Evolutionary conservation across 1,140 invertebrate species (phyloP), one percentile per base, ranked within the genome.

Genomic region (Drosophila elegans): DNA sequence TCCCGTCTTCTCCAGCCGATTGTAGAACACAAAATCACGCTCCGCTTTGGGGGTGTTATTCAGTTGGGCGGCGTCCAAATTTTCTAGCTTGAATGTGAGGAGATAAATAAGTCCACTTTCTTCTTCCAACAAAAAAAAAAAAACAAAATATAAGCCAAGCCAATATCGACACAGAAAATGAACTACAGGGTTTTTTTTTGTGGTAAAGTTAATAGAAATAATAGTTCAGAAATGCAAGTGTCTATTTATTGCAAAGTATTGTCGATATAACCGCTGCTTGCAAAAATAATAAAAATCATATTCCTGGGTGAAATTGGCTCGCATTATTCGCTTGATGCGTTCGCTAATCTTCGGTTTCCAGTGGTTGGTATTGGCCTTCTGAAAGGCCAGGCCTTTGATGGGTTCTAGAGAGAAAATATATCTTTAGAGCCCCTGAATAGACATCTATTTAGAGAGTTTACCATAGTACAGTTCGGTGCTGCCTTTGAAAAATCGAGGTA

Each of bases 1-100:
- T 38, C 96, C 96, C 11, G 97, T 96, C 93, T 98, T 98, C 7
- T 97, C 97, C 12, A 98, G 96, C 7, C 97, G 93, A 93, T 98
- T 98, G 93, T 97, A 98, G 92, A 98, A 97, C 4, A 92, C 12
- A 11, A 78, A 80, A 12, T 92, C 84, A 2, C 97, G 84, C 66
- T 94, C 94, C 1, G 96, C 95, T 44, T 94, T 94, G 11, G 93
- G 93, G 0, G 97, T 97, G 85, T 97, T 97, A 92, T 98, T 98
- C 52, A 97, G 89, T 49, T 90, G 45, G 81, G 91, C 66, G 83
- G 93, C 51, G 44, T 67, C 51, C 46, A 91, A 72, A 16, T 32
- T 32, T 27, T 63, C 48, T 27, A 89, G 77, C 84, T 89, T 88
- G 2, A 80, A 89, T 49, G 11, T 54, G 51, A 61, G 52, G 38